Base-by-base conservation (phyloP, 2,797 vertebrate genomes). In the Sebastes hubbsi region DNA sequence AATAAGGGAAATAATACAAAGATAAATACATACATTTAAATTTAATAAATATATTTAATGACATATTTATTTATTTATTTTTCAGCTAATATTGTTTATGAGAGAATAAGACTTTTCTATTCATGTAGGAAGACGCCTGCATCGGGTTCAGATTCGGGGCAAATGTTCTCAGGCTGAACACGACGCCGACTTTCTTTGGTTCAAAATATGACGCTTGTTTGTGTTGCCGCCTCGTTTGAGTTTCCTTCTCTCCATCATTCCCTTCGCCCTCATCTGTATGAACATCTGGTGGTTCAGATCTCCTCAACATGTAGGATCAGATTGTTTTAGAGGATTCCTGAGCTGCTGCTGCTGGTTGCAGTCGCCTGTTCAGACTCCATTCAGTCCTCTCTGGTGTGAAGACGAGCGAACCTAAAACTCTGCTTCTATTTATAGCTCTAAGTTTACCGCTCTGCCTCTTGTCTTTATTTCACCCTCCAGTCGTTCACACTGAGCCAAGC, bases 131-230 rank as follows among this genome's bases (percentile, higher is more conserved):
- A 42, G 38, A 42, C 2, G 13, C 5, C 0, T 42, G 38, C 38
- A 14, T 42, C 38, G 38, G 38, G 38, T 42, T 42, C 38, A 42
- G 38, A 42, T 42, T 42, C 13, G 36, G 36, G 36, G 12, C 36
- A 42, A 0, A 16, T 6, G 38, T 42, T 42, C 12, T 27, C 84
- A 77, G 2, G 63, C 82, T 56, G 82, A 72, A 80, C 71, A 49
- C 22, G 75, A 25, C 56, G 13, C 36, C 11, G 34, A 38, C 13
- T 42, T 14, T 42, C 13, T 42, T 42, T 42, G 38, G 38, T 42
- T 42, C 5, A 14, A 42, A 42, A 42, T 38, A 42, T 42, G 5
- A 14, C 5, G 38, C 38, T 42, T 42, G 34, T 36, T 36, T 36
- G 34, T 36, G 34, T 36, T 36, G 34, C 34, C 34, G 34, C 34